Percentiles rank a stretch among this genome's conserved stretches.
Conservation (phyloP, 30 jellyfish, hydroid and myxozoan species). For the Chrysaora quinquecirrha region DNA sequence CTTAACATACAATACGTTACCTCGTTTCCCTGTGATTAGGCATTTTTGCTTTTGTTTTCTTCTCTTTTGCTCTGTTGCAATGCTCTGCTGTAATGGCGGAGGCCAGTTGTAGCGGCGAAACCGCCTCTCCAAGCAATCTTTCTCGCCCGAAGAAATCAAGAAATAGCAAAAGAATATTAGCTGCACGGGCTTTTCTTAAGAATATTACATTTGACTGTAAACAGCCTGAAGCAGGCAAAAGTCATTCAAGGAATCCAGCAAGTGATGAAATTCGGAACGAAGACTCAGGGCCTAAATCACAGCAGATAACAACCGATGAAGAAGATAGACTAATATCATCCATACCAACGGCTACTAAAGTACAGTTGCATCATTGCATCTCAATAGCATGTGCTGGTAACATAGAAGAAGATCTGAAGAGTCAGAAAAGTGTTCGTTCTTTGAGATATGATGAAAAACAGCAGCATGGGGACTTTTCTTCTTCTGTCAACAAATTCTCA, state of each 20-base stretch:
- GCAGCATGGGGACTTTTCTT: not conserved
- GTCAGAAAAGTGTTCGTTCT: not conserved
- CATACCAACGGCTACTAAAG: conserved; percentile 19
- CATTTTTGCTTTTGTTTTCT: too few relatives aligned
- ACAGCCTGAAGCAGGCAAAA: not conserved
- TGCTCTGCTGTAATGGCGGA: conserved; percentile 34
- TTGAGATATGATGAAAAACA: not conserved
- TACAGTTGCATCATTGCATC: conserved; percentile 48
- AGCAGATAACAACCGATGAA: conserved; percentile 8
- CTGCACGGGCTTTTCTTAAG: conserved; percentile 62
- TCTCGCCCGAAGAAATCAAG: conserved; percentile 28
- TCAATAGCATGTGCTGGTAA: conserved; percentile 53
- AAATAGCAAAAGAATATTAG: conserved; percentile 45
- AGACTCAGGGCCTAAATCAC: not conserved
- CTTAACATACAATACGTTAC: too few relatives aligned
- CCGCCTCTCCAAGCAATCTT: not conserved
- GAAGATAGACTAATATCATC: conserved; percentile 57
- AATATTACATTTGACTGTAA: conserved; percentile 46
- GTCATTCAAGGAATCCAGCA: not conserved
- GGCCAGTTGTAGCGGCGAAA: conserved; percentile 46
- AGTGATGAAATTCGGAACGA: not conserved
- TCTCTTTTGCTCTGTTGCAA: too few relatives aligned
- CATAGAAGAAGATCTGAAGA: conserved; percentile 14
- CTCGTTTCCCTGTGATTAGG: too few relatives aligned
- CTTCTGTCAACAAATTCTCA: not conserved